Evolutionary conservation across 2,797 vertebrate species (phyloP).

Genomic region (Phalloptychus januarius): DNA sequence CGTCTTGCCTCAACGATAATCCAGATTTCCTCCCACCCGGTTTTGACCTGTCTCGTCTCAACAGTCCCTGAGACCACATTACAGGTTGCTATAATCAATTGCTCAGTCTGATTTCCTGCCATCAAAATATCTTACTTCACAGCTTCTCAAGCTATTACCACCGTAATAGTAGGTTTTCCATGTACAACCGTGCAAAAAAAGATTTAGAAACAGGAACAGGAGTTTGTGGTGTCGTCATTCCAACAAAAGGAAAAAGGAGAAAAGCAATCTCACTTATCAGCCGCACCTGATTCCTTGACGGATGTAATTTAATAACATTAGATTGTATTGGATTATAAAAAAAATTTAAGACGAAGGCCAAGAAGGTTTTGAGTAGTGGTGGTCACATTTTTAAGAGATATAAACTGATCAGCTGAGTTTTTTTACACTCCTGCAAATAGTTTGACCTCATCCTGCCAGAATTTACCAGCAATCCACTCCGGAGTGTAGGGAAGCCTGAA

Average conservation of each 20-base stretch:
- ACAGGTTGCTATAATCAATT: not conserved
- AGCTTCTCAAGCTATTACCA: not conserved
- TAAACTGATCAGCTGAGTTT: not conserved
- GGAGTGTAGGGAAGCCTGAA: not conserved
- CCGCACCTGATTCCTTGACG: not conserved
- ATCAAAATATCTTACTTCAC: not conserved
- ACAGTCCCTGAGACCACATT: slow-evolving; percentile 23
- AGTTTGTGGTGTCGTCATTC: not conserved
- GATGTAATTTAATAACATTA: not conserved
- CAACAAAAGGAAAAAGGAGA: not conserved
- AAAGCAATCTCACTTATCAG: not conserved
- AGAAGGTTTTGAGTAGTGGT: not conserved
- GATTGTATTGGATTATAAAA: not conserved
- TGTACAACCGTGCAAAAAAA: not conserved
- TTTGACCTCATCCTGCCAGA: not conserved
- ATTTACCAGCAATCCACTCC: not conserved
- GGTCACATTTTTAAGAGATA: not conserved
- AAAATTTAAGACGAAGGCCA: not conserved
- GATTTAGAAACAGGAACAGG: not conserved
- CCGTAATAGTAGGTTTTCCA: no score
- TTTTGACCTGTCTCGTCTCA: not conserved
- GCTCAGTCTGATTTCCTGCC: not conserved
- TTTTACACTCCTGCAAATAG: not conserved
- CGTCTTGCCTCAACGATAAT: slow-evolving; percentile 29
- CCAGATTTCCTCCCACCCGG: slow-evolving; percentile 28